These are phyloP conservation scores for Sorex maritimensis DNA, from an alignment of 2,797 vertebrate genomes.

Conservation along the genomic window DNA sequence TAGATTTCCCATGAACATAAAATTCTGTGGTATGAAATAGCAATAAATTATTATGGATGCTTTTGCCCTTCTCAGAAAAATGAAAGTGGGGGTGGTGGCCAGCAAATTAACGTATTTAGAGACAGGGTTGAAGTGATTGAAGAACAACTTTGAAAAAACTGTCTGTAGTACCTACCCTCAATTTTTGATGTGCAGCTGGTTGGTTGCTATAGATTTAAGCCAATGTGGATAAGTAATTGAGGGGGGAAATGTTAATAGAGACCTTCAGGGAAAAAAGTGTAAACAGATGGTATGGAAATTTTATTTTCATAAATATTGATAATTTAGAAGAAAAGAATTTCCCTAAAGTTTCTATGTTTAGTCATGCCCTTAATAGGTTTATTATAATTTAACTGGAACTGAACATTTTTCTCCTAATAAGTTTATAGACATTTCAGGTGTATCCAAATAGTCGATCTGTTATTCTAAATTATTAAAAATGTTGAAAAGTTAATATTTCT, in stretches of 20 bases:
- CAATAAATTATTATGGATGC: neutral
- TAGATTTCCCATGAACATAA: neutral
- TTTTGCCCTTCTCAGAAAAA: slow-evolving; percentile 64
- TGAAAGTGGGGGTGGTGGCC: neutral
- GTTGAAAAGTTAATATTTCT: neutral
- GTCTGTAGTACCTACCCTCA: neutral
- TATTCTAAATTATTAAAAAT: neutral
- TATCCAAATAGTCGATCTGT: neutral
- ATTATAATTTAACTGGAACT: neutral
- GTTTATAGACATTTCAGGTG: slow-evolving; percentile 13
- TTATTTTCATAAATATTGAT: slow-evolving; percentile 11
- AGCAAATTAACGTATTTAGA: neutral
- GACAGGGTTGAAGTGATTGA: no score
- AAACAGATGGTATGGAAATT: neutral
- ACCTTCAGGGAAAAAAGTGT: neutral
- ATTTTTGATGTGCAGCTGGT: neutral
- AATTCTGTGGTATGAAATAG: slow-evolving; percentile 55
- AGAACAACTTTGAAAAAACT: neutral
- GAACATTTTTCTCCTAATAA: neutral
- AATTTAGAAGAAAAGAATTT: slow-evolving; percentile 19
- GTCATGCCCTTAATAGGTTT: no score
- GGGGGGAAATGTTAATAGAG: neutral
- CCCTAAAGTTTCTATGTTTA: neutral
- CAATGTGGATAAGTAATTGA: neutral
- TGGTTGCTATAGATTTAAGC: neutral